Conservation (phyloP, 2,113 vertebrate species). For the Sclerurus mexicanus region DNA sequence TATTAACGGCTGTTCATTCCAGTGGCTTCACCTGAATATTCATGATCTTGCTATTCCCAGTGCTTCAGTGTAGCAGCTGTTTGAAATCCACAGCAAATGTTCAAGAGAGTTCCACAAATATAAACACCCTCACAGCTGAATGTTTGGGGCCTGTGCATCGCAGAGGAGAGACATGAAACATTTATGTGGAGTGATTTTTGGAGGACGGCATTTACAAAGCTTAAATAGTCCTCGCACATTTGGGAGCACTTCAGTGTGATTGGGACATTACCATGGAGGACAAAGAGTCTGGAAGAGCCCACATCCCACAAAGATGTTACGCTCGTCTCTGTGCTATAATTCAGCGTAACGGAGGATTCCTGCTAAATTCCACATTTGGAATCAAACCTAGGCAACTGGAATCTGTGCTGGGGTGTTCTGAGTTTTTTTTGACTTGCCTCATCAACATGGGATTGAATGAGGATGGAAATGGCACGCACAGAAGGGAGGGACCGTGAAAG, state of each 20-base stretch:
- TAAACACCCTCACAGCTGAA: constrained; percentile 81
- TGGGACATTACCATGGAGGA: constrained; percentile 62
- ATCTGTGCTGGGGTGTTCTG: background rate
- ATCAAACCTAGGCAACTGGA: constrained; percentile 11
- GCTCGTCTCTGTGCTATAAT: background rate
- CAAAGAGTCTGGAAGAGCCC: constrained; percentile 59
- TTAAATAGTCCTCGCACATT: constrained; percentile 66
- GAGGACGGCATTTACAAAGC: constrained; percentile 69
- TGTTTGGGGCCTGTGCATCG: constrained; percentile 66
- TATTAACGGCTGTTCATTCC: constrained; percentile 92
- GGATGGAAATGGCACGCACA: background rate
- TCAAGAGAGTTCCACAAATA: constrained; percentile 84
- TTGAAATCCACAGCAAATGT: constrained; percentile 84
- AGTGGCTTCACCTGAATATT: constrained; percentile 93
- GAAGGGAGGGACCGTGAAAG: background rate
- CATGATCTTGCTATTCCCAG: constrained; percentile 89
- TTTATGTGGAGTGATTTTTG: constrained; percentile 71
- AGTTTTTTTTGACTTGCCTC: background rate
- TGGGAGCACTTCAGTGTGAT: constrained; percentile 69
- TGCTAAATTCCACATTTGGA: constrained; percentile 42
- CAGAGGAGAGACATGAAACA: constrained; percentile 75
- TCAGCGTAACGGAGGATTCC: constrained; percentile 33
- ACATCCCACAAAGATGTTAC: constrained; percentile 16
- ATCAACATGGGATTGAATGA: background rate
- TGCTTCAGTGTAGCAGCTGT: constrained; percentile 87